A percentile compares a stretch with the other conserved stretches of the same genome.
phyloP scores from a whole-genome alignment of 1,140 invertebrate genomes.

The Danaus plexippus region DNA sequence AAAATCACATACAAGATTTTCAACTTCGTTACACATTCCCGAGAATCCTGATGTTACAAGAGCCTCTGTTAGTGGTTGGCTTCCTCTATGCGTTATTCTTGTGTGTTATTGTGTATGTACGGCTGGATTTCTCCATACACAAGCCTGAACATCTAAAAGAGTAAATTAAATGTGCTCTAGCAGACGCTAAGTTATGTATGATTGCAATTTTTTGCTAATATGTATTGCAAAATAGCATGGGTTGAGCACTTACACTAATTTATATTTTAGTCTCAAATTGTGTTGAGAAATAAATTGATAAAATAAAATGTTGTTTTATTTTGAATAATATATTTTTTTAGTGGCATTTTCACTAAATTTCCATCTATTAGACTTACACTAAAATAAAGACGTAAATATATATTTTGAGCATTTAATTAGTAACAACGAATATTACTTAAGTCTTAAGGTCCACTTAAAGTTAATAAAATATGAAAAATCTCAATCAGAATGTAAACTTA shows the following conservation, averaged over 20 bases:
- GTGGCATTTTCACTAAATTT: conserved; percentile 1
- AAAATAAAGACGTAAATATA: too few relatives aligned
- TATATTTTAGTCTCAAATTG: conserved; percentile 12
- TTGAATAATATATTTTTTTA: conserved; percentile 3
- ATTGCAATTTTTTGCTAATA: conserved; percentile 13
- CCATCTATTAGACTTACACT: too few relatives aligned
- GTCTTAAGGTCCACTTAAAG: too few relatives aligned
- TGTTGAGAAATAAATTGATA: conserved; percentile 14
- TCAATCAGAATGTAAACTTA: too few relatives aligned
- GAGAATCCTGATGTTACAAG: conserved; percentile 88
- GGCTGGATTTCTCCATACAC: conserved; percentile 94
- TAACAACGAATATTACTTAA: too few relatives aligned
- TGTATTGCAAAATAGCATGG: conserved; percentile 8
- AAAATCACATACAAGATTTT: conserved; percentile 96
- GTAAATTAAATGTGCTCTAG: conserved; percentile 29
- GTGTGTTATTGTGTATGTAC: conserved; percentile 93
- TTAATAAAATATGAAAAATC: too few relatives aligned
- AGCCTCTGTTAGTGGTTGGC: conserved; percentile 89
- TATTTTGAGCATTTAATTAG: too few relatives aligned
- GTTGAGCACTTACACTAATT: neutral
- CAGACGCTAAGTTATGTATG: neutral
- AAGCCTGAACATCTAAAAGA: conserved; percentile 70
- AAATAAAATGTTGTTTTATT: neutral
- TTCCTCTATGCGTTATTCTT: conserved; percentile 95
- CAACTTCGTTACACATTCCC: conserved; percentile 92